phyloP scores from a whole-genome alignment of 2,797 vertebrate genomes.

The Centropyge bicolor region DNA sequence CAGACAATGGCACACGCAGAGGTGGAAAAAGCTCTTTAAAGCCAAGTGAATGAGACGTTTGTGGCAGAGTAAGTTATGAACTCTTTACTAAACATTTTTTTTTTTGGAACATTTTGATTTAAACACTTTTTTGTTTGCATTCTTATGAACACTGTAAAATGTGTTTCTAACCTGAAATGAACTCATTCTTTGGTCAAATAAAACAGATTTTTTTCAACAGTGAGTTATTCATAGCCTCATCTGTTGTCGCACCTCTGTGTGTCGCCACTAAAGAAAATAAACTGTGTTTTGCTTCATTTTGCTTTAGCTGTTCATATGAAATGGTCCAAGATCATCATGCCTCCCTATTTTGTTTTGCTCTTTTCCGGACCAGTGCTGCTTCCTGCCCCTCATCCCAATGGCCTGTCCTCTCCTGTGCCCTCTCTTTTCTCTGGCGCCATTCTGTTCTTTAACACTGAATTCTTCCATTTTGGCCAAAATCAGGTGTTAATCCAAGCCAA shows the following conservation, averaged over 20 bases:
- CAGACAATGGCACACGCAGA: conserved; percentile 4
- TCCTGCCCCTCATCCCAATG: conserved; percentile 19
- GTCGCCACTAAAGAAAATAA: conserved; percentile 17
- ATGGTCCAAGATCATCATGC: conserved; percentile 7
- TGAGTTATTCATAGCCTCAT: neutral
- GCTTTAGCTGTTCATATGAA: conserved; percentile 35
- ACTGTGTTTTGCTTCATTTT: neutral
- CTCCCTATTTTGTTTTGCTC: conserved; percentile 9
- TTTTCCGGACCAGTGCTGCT: conserved; percentile 3
- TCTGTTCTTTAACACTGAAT: neutral
- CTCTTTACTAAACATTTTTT: neutral
- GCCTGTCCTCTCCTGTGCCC: conserved; percentile 10
- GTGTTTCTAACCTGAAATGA: neutral
- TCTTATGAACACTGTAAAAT: neutral
- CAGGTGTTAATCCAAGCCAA: conserved; percentile 11
- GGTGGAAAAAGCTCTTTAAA: neutral
- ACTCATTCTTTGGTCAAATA: neutral
- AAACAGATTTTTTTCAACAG: neutral
- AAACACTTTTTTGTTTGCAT: neutral
- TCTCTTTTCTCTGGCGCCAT: neutral
- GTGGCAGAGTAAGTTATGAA: neutral
- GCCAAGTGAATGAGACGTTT: conserved; percentile 3
- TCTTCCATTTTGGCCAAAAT: neutral
- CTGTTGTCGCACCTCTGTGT: neutral
- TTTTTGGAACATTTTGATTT: neutral